Base-by-base conservation (phyloP, 2,113 vertebrate genomes). In the Ptilonorhynchus violaceus region DNA sequence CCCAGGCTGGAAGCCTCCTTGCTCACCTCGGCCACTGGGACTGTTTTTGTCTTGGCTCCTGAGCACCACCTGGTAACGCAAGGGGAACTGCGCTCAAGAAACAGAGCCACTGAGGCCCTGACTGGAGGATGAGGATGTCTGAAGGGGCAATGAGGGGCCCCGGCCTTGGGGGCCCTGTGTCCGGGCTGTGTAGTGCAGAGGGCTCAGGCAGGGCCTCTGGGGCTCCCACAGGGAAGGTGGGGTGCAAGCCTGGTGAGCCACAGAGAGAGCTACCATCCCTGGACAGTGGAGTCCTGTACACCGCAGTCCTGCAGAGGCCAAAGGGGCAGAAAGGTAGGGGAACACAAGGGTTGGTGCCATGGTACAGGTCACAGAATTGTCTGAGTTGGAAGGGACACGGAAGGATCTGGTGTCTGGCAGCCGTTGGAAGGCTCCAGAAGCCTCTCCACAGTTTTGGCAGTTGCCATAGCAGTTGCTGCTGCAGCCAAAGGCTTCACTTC, bases 361-460 rank as follows among this genome's bases (percentile, higher is more conserved):
- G 7, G 23, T 28, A 23, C 28, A 64, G 6, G 11, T 56, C 59
- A 49, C 30, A 41, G 24, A n/a, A 21, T 7, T 46, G 17, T 42
- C 64, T 49, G 18, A 82, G 28, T 42, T 69, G 28, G 18, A 49
- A 59, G 23, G 11, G 23, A 69, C 18, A 28, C 33, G 23, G 42
- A 41, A 69, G 11, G 18, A 63, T 37, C 17, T 39, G 14, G 16
- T 44, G 27, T 44, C 27, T 0, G 0, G 8, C 33, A 73, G 47
- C 21, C 13, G 2, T 2, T 52, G 37, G 46, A 72, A 62, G 15
- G 20, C 31, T 52, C 46, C 21, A 47, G 47, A 72, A 53, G 39
- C 46, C 67, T 62, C 33, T 31, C 16, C 0, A 0, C 21, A 31
- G 39, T 37, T 69, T 37, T 44, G 46, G 56, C 25, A 16, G 20